Conservation (phyloP, 1,140 invertebrate species). For the Papilio polyxenes region DNA sequence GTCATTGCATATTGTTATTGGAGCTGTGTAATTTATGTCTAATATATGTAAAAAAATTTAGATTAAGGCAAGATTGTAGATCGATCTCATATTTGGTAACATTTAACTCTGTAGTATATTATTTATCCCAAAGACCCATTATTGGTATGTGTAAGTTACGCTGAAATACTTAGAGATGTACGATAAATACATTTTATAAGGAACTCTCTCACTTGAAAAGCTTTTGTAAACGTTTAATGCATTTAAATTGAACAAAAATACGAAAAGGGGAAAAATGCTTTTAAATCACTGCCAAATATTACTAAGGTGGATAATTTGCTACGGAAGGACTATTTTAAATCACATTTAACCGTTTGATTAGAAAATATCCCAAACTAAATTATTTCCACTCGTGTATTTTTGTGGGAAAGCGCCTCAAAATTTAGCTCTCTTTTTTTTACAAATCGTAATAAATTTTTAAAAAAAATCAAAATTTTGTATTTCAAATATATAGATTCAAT, state of each 20-base stretch:
- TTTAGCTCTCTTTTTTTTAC: conserved; percentile 12
- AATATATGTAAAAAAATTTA: conserved; percentile 28
- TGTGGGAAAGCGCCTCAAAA: background rate
- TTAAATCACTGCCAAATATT: conserved; percentile 65
- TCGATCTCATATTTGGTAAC: conserved; percentile 38
- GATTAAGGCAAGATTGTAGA: conserved; percentile 36
- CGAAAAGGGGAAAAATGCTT: conserved; percentile 55
- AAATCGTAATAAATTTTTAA: background rate
- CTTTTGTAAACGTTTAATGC: conserved; percentile 53
- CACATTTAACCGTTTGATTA: conserved; percentile 9
- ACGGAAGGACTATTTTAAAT: conserved; percentile 42
- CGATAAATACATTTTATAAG: conserved; percentile 41
- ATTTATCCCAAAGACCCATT: conserved; percentile 36
- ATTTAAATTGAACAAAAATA: conserved; percentile 68
- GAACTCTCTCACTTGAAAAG: conserved; percentile 57
- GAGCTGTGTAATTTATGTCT: conserved; percentile 25
- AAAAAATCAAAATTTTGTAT: background rate
- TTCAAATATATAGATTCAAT: background rate
- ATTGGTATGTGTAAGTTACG: conserved; percentile 44
- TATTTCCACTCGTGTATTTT: background rate
- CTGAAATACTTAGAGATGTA: conserved; percentile 13
- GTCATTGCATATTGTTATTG: conserved; percentile 12
- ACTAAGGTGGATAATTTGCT: conserved; percentile 44
- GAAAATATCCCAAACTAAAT: no score
- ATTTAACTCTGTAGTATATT: conserved; percentile 35